Base-by-base conservation (phyloP, 2,888 invertebrate genomes). In the Apodemia zela region DNA sequence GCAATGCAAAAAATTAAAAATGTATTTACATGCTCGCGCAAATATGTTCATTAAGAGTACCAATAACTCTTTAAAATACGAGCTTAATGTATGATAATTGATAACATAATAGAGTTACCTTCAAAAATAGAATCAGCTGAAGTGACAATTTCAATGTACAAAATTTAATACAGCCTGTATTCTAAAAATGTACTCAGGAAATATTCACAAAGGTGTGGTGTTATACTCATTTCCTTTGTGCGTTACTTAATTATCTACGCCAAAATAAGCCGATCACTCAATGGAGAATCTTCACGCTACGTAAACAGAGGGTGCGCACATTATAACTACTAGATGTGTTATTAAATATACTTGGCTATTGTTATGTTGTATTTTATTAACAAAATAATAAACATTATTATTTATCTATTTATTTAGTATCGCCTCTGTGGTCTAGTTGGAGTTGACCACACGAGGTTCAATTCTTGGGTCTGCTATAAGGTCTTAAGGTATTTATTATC, bases 211-310 rank as follows among this genome's bases (percentile, higher is more conserved):
- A 70, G 69, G 70, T 70, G 71, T 69, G 67, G 68, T 65, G 54
- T 65, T 66, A 65, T 62, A 64, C 42, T 42, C 67, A 69, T 78
- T 78, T 77, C 78, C 83, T 84, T 80, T 81, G 77, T 78, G 71
- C 79, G 75, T 75, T 73, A 80, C 79, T 81, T 84, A 82, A 88
- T 88, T 88, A 89, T 86, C 81, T 76, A 78, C 81, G 79, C 80
- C 81, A 76, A 87, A 89, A 89, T 88, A 89, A 89, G 86, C 87
- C 87, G 87, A 89, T 89, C 88, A 87, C 83, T 87, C 87, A 84
- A 77, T 80, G 78, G 75, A 77, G 79, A 83, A 84, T 88, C 88
- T 87, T 84, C 84, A 83, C 81, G 79, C 81, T 80, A 77, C 74
- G 77, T 76, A 86, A 85, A 85, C 86, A 85, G 71, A 79, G 85